A percentile compares a stretch with the other conserved stretches of the same genome.
Conservation (phyloP, 2,113 vertebrate species). For the Eptatretus burgeri region DNA sequence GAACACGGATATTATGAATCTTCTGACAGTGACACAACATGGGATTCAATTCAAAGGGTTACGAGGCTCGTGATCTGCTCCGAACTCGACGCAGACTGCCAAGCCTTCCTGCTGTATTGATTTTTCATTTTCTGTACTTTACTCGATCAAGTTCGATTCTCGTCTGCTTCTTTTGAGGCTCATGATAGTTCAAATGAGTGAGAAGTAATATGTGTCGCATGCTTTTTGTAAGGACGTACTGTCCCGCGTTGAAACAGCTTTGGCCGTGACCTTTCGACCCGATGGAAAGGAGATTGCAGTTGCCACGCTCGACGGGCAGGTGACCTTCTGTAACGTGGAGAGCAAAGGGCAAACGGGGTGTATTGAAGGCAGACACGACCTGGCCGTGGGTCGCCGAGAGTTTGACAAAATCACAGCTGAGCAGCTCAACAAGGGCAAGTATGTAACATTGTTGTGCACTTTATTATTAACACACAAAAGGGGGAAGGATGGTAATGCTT, state of each 20-base stretch:
- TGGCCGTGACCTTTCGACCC: conserved; percentile 41
- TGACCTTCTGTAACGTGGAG: conserved; percentile 61
- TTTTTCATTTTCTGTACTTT: neutral
- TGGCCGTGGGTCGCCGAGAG: conserved; percentile 55
- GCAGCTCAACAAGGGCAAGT: conserved; percentile 68
- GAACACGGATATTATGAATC: no score
- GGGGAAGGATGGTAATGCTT: no score
- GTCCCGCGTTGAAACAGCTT: conserved; percentile 22
- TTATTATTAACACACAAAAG: no score
- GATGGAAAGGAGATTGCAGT: conserved; percentile 62
- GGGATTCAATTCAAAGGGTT: no score
- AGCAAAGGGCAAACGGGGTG: conserved; percentile 33
- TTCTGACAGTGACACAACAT: no score
- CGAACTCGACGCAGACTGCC: neutral
- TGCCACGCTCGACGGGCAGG: conserved; percentile 46
- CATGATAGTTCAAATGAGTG: no score
- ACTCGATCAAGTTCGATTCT: neutral
- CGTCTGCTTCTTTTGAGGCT: no score
- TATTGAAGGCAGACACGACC: conserved; percentile 48
- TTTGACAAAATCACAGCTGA: conserved; percentile 74
- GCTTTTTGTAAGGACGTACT: no score
- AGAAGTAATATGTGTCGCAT: no score
- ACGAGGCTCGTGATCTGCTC: neutral
- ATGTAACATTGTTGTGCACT: conserved; percentile 15
- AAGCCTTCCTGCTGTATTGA: neutral